phyloP scores from a whole-genome alignment of 2,888 invertebrate genomes.

The Seira ritae region DNA sequence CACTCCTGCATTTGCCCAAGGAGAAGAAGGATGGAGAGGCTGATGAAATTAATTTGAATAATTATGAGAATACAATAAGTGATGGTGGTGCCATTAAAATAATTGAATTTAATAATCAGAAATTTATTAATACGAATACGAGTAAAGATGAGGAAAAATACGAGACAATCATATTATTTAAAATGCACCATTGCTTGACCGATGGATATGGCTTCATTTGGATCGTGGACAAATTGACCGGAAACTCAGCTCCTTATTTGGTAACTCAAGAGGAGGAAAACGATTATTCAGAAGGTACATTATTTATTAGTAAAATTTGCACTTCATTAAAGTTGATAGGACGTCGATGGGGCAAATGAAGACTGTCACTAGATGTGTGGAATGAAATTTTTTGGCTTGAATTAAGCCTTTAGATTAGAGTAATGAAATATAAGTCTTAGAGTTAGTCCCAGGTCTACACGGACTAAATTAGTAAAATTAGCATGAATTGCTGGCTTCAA shows the following conservation, averaged over 20 bases:
- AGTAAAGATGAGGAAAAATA: constrained; percentile 28
- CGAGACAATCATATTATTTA: constrained; percentile 61
- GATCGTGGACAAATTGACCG: constrained; percentile 64
- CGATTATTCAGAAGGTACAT: constrained; percentile 51
- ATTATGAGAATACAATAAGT: constrained; percentile 7
- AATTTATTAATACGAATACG: not conserved
- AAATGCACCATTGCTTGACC: constrained; percentile 55
- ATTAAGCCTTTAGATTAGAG: constrained; percentile 13
- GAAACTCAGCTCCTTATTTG: constrained; percentile 58
- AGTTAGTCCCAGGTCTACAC: too few relatives aligned
- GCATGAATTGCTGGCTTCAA: too few relatives aligned
- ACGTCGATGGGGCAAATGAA: not conserved
- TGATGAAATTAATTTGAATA: not conserved
- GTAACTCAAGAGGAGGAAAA: constrained; percentile 51
- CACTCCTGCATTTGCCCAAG: constrained; percentile 50
- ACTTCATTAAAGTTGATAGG: not conserved
- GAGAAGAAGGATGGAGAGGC: not conserved
- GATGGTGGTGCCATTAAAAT: not conserved
- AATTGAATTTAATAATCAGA: constrained; percentile 3
- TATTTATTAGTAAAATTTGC: not conserved
- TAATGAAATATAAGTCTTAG: not conserved
- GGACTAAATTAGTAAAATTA: too few relatives aligned
- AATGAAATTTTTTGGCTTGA: too few relatives aligned
- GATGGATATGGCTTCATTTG: constrained; percentile 66
- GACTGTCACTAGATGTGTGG: not conserved